Conservation (phyloP, 2,797 vertebrate genomes). For the Lophius americanus region DNA sequence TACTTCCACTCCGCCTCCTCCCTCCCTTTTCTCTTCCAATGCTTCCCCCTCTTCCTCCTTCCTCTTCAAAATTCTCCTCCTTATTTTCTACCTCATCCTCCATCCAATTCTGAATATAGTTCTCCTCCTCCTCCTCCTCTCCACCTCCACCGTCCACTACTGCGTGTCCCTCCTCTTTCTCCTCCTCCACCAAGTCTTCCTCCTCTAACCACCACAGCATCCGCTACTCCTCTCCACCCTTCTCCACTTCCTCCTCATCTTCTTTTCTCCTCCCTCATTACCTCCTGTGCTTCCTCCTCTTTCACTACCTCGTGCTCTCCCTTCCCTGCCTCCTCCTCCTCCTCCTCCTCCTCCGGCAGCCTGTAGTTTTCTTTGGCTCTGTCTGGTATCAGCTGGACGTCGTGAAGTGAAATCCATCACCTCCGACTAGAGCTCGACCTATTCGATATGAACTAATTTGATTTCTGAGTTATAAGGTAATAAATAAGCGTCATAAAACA, state of each 20-base stretch:
- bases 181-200: neutral
- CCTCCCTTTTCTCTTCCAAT: too few species aligned
- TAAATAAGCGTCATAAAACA: constrained; percentile 81
- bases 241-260: too few species aligned
- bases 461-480: constrained; percentile 80
- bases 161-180: neutral
- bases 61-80: too few species aligned
- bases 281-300: neutral
- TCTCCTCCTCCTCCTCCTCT: too few species aligned
- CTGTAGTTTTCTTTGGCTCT: constrained; percentile 73
- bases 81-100: too few species aligned
- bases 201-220: too few species aligned
- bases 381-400: constrained; percentile 62
- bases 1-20: too few species aligned
- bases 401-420: constrained; percentile 72
- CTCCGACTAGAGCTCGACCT: constrained; percentile 43
- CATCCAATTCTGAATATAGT: too few species aligned
- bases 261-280: neutral
- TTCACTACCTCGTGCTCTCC: neutral
- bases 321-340: neutral
- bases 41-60: too few species aligned
- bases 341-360: neutral
- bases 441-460: constrained; percentile 80
- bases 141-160: too few species aligned
- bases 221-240: too few species aligned